Evolutionary conservation across 2,888 invertebrate genomes (phyloP).

Genomic region (Elegia similella): DNA sequence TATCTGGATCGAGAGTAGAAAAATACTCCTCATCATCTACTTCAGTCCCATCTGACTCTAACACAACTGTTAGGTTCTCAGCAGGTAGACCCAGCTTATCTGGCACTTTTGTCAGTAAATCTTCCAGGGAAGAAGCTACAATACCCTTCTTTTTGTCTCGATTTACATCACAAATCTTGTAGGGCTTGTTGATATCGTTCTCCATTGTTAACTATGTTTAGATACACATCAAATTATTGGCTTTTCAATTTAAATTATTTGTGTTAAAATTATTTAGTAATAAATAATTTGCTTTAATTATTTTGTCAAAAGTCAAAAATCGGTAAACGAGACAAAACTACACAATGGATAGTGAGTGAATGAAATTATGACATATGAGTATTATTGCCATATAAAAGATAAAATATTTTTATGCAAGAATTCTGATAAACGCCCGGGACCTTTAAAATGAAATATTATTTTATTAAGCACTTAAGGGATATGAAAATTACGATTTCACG

Average conservation of each 20-base stretch:
- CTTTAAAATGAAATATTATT: no score
- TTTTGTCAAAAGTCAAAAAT: not conserved
- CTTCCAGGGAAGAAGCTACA: constrained; percentile 89
- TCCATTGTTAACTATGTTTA: constrained; percentile 66
- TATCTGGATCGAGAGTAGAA: constrained; percentile 93
- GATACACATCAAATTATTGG: not conserved
- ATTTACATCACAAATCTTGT: constrained; percentile 90
- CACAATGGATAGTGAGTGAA: not conserved
- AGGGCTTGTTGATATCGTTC: constrained; percentile 84
- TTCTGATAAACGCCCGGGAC: no score
- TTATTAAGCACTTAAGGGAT: no score
- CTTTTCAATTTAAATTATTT: not conserved
- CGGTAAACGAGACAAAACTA: not conserved
- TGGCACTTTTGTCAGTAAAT: constrained; percentile 88
- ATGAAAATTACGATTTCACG: no score
- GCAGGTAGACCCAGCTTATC: constrained; percentile 86
- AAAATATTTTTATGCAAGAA: no score
- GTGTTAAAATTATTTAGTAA: not conserved
- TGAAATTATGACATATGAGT: constrained; percentile 12
- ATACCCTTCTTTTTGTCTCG: constrained; percentile 91
- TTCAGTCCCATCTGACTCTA: constrained; percentile 96
- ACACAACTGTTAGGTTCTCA: constrained; percentile 88
- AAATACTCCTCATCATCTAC: constrained; percentile 98
- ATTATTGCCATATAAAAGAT: constrained; percentile 16
- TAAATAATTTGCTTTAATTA: not conserved